A percentile compares a stretch with the other conserved stretches of the same genome.
Conservation (phyloP, 2,888 invertebrate species). For the Euspilapteryx auroguttella region DNA sequence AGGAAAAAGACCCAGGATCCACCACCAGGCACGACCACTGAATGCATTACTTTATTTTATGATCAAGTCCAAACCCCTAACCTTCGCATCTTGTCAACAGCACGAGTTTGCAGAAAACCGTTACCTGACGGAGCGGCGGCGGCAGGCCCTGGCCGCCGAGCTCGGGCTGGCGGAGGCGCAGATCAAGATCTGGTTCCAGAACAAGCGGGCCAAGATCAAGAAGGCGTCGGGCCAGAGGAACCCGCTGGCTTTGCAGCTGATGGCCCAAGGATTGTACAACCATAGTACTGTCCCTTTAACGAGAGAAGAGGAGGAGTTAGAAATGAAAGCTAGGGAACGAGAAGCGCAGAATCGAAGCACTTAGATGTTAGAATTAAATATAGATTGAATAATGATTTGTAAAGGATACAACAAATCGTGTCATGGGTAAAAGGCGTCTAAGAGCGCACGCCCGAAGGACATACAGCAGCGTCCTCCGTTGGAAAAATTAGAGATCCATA, state of each 20-base stretch:
- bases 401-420: no score
- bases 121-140: slow-evolving; percentile 88
- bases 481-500: no score
- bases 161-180: slow-evolving; percentile 94
- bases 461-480: no score
- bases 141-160: slow-evolving; percentile 89
- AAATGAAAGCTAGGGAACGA: slow-evolving; percentile 49
- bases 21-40: no score
- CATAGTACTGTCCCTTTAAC: slow-evolving; percentile 78
- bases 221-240: slow-evolving; percentile 85
- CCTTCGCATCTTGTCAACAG: slow-evolving; percentile 23
- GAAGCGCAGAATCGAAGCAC: slow-evolving; percentile 23
- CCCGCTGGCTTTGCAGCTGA: slow-evolving; percentile 84
- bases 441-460: no score
- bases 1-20: no score
- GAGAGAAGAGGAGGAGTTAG: slow-evolving; percentile 72
- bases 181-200: slow-evolving; percentile 98
- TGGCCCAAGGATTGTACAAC: slow-evolving; percentile 94
- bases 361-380: neutral
- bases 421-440: no score
- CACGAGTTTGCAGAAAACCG: slow-evolving; percentile 92
- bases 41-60: no score
- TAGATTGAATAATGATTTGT: no score
- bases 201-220: slow-evolving; percentile 96
- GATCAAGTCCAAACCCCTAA: neutral